phyloP scores from a whole-genome alignment of 1,140 invertebrate genomes.

The Helicoverpa armigera region DNA sequence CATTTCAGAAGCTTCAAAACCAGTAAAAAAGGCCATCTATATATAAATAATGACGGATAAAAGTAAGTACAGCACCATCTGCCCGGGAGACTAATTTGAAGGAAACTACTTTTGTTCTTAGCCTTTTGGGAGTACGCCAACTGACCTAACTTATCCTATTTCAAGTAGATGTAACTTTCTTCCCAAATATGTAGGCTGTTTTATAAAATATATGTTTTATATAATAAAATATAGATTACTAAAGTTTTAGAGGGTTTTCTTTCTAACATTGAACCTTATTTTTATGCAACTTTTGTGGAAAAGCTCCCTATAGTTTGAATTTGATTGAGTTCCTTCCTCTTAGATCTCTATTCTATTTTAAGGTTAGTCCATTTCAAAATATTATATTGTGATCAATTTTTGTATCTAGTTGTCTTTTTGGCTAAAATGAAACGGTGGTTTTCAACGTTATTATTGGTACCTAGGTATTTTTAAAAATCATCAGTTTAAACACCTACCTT shows the following conservation, averaged over 20 bases:
- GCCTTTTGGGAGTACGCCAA: slow-evolving; percentile 16
- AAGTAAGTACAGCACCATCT: slow-evolving; percentile 20
- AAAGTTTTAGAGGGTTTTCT: neutral
- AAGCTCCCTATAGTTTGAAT: no score
- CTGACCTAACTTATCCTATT: slow-evolving; percentile 28
- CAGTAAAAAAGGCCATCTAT: slow-evolving; percentile 3
- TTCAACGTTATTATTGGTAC: neutral
- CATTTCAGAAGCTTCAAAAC: neutral
- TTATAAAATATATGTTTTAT: no score
- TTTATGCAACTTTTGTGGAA: no score
- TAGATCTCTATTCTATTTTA: no score
- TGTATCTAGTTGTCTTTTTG: no score
- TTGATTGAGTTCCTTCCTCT: no score
- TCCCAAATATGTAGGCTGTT: slow-evolving; percentile 7
- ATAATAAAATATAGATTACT: neutral
- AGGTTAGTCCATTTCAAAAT: no score
- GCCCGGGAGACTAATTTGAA: slow-evolving; percentile 22
- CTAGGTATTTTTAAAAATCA: no score
- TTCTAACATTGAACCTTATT: neutral
- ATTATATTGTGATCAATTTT: no score
- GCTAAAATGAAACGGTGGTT: no score
- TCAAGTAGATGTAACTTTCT: slow-evolving; percentile 7
- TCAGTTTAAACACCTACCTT: neutral
- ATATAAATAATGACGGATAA: neutral
- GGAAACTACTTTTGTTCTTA: slow-evolving; percentile 19